These are phyloP conservation scores for Drosophila micromelanica DNA, from an alignment of 1,140 invertebrate species.

Conservation along the genomic window DNA sequence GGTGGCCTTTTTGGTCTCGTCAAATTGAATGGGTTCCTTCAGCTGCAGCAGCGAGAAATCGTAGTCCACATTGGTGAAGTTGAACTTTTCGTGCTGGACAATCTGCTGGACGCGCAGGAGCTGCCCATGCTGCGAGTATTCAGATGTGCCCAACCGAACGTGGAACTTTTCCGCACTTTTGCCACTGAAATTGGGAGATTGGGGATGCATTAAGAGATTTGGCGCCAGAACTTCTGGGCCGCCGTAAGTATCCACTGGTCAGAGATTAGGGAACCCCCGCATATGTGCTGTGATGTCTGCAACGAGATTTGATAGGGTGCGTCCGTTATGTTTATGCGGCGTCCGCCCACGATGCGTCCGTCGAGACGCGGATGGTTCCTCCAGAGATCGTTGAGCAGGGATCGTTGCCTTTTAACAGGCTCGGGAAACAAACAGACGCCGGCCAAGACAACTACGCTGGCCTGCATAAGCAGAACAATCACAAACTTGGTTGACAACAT, in stretches of 20 bases:
- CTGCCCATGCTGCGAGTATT: slow-evolving; percentile 66
- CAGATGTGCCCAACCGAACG: slow-evolving; percentile 71
- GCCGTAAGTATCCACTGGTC: slow-evolving; percentile 85
- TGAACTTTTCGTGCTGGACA: slow-evolving; percentile 80
- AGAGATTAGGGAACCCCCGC: slow-evolving; percentile 89
- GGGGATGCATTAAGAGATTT: neutral
- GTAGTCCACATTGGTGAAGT: slow-evolving; percentile 76
- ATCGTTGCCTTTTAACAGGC: slow-evolving; percentile 59
- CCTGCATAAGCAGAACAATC: slow-evolving; percentile 51
- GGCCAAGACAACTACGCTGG: slow-evolving; percentile 38
- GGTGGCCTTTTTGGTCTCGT: slow-evolving; percentile 67
- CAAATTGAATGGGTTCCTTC: slow-evolving; percentile 66
- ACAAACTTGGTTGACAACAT: slow-evolving; percentile 52
- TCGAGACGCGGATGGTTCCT: slow-evolving; percentile 64
- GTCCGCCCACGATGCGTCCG: slow-evolving; percentile 85
- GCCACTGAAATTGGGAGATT: slow-evolving; percentile 57
- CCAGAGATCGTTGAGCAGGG: slow-evolving; percentile 32
- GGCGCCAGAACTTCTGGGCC: slow-evolving; percentile 44
- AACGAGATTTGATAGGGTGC: slow-evolving; percentile 85
- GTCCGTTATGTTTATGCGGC: slow-evolving; percentile 84
- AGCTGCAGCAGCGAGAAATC: slow-evolving; percentile 83
- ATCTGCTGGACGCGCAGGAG: slow-evolving; percentile 67
- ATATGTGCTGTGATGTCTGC: slow-evolving; percentile 84
- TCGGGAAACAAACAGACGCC: slow-evolving; percentile 73
- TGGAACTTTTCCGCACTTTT: slow-evolving; percentile 60